Conservation (phyloP, 1,140 invertebrate species). For the Matsumurasca onukii region DNA sequence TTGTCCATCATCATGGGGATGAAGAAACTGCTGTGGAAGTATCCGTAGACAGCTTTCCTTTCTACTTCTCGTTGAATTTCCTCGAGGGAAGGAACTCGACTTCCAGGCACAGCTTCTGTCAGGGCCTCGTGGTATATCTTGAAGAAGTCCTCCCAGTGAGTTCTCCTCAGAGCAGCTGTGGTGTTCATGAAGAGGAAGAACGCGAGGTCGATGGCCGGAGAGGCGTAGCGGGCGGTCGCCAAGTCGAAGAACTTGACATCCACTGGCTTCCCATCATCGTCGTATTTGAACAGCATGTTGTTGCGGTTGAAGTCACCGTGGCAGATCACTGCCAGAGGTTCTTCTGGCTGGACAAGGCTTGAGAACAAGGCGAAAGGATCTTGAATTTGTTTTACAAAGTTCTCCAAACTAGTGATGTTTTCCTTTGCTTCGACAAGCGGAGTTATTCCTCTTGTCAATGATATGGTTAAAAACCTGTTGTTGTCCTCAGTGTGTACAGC, state of each 20-base stretch:
- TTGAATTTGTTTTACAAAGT: not conserved
- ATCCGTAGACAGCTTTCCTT: slow-evolving; percentile 45
- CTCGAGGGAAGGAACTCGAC: slow-evolving; percentile 36
- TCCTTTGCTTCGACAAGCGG: not conserved
- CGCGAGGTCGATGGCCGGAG: slow-evolving; percentile 48
- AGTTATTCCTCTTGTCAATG: slow-evolving; percentile 16
- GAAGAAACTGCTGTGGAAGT: slow-evolving; percentile 44
- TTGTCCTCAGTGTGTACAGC: not conserved
- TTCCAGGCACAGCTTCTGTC: not conserved
- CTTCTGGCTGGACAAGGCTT: slow-evolving; percentile 32
- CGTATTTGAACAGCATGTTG: slow-evolving; percentile 54
- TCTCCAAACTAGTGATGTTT: not conserved
- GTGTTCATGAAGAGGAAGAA: slow-evolving; percentile 49
- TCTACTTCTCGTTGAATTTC: slow-evolving; percentile 45
- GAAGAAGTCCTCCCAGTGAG: slow-evolving; percentile 44
- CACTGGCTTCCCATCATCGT: slow-evolving; percentile 35
- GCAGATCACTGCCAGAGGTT: slow-evolving; percentile 50
- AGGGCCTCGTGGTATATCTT: slow-evolving; percentile 45
- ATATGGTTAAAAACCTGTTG: not conserved
- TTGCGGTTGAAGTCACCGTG: slow-evolving; percentile 59
- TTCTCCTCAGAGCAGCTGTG: slow-evolving; percentile 34
- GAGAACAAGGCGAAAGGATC: slow-evolving; percentile 8
- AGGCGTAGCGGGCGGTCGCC: slow-evolving; percentile 45
- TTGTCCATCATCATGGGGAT: slow-evolving; percentile 38
- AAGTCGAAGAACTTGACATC: slow-evolving; percentile 49